A percentile compares a stretch with the other conserved stretches of the same genome.
Evolutionary conservation across 2,113 vertebrate genomes (phyloP).

Genomic region (Halichoerus grypus): DNA sequence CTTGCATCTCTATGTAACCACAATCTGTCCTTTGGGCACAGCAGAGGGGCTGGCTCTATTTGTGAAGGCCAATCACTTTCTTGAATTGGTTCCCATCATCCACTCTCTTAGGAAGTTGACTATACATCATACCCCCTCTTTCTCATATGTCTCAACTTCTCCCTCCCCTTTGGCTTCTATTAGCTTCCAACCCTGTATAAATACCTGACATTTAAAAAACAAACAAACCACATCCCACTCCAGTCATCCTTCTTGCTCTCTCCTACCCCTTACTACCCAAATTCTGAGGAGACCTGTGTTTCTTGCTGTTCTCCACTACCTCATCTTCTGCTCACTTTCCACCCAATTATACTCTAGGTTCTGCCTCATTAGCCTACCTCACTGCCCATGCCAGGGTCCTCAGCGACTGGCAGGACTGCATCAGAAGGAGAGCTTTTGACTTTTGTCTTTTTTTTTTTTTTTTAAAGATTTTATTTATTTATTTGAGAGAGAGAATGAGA

Average conservation of each 20-base stretch:
- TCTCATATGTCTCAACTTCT: not conserved
- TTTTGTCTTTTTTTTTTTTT: not conserved
- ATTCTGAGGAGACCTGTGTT: not conserved
- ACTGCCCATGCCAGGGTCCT: rapidly evolving
- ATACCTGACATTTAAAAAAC: not conserved
- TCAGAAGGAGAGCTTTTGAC: not conserved
- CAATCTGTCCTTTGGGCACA: not conserved
- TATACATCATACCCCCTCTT: not conserved
- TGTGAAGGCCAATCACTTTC: not conserved
- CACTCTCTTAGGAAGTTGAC: not conserved
- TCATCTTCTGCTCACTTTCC: not conserved
- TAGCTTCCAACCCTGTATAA: not conserved
- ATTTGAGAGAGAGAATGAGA: no score
- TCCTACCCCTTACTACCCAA: not conserved
- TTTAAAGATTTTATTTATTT: no score
- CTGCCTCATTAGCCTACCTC: not conserved
- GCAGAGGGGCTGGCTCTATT: not conserved
- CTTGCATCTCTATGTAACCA: not conserved
- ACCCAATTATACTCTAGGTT: rapidly evolving
- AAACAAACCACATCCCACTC: not conserved
- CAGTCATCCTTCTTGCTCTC: not conserved
- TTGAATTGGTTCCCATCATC: not conserved
- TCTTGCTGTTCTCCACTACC: not conserved
- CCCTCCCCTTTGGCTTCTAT: not conserved
- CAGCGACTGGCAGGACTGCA: not conserved